These are phyloP conservation scores for Macquaria australasica DNA, from an alignment of 2,113 vertebrate genomes.

Conservation along the genomic window DNA sequence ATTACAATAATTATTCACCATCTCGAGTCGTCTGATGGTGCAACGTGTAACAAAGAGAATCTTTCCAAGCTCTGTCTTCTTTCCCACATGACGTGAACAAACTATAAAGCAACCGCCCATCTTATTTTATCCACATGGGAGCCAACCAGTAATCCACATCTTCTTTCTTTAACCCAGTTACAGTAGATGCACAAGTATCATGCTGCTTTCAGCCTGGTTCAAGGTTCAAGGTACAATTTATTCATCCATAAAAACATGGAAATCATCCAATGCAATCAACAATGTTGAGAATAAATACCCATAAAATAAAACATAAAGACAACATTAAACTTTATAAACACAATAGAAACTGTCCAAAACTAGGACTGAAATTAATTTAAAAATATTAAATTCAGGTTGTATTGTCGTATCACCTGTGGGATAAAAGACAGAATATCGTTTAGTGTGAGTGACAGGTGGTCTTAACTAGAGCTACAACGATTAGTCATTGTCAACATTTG, in stretches of 20 bases:
- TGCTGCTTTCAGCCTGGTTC: too few species aligned
- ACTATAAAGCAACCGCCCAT: neutral
- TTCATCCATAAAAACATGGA: neutral
- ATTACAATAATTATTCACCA: neutral
- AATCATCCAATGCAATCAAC: neutral
- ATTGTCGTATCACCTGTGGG: neutral
- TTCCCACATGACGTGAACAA: neutral
- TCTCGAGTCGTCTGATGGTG: neutral
- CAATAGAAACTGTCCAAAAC: neutral
- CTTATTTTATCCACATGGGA: conserved; percentile 24
- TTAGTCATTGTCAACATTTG: neutral
- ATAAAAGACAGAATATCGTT: neutral
- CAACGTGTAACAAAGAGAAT: neutral
- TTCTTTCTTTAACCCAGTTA: conserved; percentile 12
- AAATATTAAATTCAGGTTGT: too few species aligned
- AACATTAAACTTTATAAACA: too few species aligned
- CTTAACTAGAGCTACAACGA: neutral
- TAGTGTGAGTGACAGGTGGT: neutral
- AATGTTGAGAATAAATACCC: neutral
- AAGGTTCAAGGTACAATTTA: neutral
- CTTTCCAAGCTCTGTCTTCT: neutral
- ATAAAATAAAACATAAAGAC: neutral
- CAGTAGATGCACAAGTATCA: neutral
- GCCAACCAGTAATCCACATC: conserved; percentile 7
- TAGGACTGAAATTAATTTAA: neutral